Base-by-base conservation (phyloP, 2,888 invertebrate genomes). In the Drosophila cracens region DNA sequence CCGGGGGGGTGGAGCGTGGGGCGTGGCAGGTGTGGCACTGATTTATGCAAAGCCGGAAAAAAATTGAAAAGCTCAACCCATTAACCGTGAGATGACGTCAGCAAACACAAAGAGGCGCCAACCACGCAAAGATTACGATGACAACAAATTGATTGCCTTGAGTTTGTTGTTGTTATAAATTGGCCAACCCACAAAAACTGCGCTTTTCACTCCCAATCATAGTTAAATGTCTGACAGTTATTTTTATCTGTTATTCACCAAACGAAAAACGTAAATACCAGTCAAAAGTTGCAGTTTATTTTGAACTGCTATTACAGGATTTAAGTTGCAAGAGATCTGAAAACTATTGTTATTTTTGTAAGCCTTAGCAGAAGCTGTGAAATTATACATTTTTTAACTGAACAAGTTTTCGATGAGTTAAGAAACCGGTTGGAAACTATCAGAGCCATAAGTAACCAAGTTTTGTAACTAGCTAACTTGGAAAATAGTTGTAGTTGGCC, bases 1-100 rank as follows among this genome's bases (percentile, higher is more conserved):
- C 21, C 8, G 2, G 1, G 16, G 2, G 13, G 52, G 51, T 10
- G 13, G 7, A 16, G 53, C 5, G 21, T 21, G 27, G 34, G 59
- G 58, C 54, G 59, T 63, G 62, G 38, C 72, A 63, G 63, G 74
- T 61, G 65, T 70, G 77, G 49, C 73, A 74, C 67, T 83, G 83
- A 83, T 86, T 83, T 88, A 88, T 83, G 88, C 61, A 88, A 83
- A 73, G 43, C 38, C 38, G 34, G 43, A 56, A 51, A 49, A 61
- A 59, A 56, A 75, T 40, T 43, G 43, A 38, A 56, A 67, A 56
- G 33, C 51, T 59, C 43, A 64, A 56, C 40, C 11, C 38, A 51
- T 63, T 57, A 51, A 56, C 36, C n/a, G 5, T 8, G 29, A 27
- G 6, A 21, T 78, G 74, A 80, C 76, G 76, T 79, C 74, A 67